Conservation (phyloP, 2,113 vertebrate genomes). For the Paramisgurnus dabryanus region DNA sequence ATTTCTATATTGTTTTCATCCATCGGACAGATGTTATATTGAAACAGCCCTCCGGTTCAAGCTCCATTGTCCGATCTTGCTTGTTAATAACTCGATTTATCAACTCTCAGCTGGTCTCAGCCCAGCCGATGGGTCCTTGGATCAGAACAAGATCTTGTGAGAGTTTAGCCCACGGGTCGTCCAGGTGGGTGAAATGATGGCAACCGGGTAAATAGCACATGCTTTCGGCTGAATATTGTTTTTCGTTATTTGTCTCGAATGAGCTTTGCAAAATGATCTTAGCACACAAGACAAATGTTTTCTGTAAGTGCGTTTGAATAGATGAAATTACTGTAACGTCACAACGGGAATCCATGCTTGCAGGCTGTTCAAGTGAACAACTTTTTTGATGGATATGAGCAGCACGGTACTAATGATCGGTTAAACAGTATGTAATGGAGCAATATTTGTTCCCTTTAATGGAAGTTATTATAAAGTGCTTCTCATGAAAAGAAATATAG, state of each 20-base stretch:
- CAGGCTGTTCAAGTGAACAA: too few species aligned
- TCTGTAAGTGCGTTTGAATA: too few species aligned
- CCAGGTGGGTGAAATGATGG: not conserved
- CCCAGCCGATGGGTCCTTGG: not conserved
- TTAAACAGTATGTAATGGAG: too few species aligned
- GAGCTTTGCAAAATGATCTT: not conserved
- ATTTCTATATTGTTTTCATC: slow-evolving; percentile 21
- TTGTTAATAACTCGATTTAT: slow-evolving; percentile 19
- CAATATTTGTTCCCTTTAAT: too few species aligned
- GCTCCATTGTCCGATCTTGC: slow-evolving; percentile 3
- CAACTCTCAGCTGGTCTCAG: not conserved
- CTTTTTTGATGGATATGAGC: too few species aligned
- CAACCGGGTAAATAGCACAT: not conserved
- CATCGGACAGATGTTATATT: slow-evolving; percentile 11
- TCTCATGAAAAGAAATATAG: too few species aligned
- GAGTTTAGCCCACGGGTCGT: not conserved
- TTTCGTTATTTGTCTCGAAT: too few species aligned
- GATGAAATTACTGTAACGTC: too few species aligned
- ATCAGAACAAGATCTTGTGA: not conserved
- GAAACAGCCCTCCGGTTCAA: slow-evolving; percentile 6
- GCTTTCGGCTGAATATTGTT: not conserved
- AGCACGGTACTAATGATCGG: too few species aligned
- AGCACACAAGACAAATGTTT: not conserved
- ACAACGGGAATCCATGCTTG: too few species aligned
- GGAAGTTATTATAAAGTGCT: too few species aligned